Evolutionary conservation across 2,888 invertebrate genomes (phyloP).

Genomic region (Cerastis leucographa): DNA sequence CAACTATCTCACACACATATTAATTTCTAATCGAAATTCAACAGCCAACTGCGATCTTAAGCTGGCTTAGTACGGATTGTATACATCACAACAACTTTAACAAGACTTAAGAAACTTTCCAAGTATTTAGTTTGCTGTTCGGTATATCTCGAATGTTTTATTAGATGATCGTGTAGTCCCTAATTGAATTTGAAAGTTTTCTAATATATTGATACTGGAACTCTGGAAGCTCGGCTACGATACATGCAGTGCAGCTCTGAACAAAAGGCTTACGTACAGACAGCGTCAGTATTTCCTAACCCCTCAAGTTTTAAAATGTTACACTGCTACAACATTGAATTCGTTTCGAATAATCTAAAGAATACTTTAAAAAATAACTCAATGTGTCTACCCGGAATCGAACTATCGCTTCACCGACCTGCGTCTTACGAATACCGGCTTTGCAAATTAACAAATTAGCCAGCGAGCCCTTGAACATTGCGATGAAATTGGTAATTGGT

Average conservation of each 20-base stretch:
- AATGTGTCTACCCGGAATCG: too few relatives aligned
- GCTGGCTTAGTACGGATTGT: constrained; percentile 52
- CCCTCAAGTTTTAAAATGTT: too few relatives aligned
- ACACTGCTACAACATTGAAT: too few relatives aligned
- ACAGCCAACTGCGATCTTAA: constrained; percentile 41
- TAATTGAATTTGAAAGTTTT: constrained; percentile 57
- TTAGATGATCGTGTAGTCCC: constrained; percentile 46
- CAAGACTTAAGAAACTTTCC: constrained; percentile 55
- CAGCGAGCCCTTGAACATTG: too few relatives aligned
- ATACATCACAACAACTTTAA: constrained; percentile 62
- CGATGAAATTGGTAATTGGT: too few relatives aligned
- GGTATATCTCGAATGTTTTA: constrained; percentile 57
- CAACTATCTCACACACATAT: constrained; percentile 44
- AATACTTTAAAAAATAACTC: too few relatives aligned
- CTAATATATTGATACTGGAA: constrained; percentile 43
- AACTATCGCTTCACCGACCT: too few relatives aligned
- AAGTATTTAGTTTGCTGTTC: constrained; percentile 59
- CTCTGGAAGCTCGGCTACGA: constrained; percentile 9
- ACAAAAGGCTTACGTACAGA: neutral
- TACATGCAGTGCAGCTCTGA: constrained; percentile 25
- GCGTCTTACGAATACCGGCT: too few relatives aligned
- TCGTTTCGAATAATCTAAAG: too few relatives aligned
- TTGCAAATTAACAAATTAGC: too few relatives aligned
- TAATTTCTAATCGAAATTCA: constrained; percentile 60
- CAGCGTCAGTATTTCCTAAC: too few relatives aligned